These are phyloP conservation scores for Tyrophagus putrescentiae DNA, from an alignment of 1,140 invertebrate species.

Conservation along the genomic window DNA sequence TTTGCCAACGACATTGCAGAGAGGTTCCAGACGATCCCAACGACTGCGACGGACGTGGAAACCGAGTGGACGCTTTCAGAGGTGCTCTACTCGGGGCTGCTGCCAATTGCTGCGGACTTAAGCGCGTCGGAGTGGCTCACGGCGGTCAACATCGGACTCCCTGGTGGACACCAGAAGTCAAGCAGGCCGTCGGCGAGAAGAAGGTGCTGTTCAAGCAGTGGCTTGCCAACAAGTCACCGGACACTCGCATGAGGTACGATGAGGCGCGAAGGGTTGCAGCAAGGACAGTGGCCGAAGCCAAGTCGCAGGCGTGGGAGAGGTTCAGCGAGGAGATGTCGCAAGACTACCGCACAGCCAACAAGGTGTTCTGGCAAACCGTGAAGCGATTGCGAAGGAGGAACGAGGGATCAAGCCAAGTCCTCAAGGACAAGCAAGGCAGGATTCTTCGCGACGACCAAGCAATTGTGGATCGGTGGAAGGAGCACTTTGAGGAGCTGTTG, in stretches of 20 bases:
- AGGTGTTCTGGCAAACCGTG: conserved; percentile 9
- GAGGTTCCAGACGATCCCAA: not conserved
- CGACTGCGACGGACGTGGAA: not conserved
- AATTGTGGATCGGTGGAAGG: not conserved
- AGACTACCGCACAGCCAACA: not conserved
- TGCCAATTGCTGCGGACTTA: not conserved
- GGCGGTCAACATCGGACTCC: not conserved
- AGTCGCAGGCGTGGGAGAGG: not conserved
- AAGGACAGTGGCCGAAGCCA: not conserved
- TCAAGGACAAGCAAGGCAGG: not conserved
- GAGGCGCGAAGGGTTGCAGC: not conserved
- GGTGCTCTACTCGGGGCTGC: not conserved
- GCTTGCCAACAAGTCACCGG: not conserved
- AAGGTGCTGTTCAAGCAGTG: not conserved
- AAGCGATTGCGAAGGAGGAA: not conserved
- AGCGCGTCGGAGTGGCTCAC: not conserved
- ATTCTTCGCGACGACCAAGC: not conserved
- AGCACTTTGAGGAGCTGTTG: conserved; percentile 4
- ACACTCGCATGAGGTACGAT: not conserved
- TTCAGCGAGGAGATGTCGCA: not conserved
- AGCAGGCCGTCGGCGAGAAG: not conserved
- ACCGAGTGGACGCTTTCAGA: not conserved
- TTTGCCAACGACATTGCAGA: not conserved
- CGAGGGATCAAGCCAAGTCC: not conserved
- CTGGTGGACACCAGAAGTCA: not conserved